These are phyloP conservation scores for Cladorhizidae sp. DNA, from an alignment of 37 sponge, comb jelly and placozoan genomes.

Conservation along the genomic window DNA sequence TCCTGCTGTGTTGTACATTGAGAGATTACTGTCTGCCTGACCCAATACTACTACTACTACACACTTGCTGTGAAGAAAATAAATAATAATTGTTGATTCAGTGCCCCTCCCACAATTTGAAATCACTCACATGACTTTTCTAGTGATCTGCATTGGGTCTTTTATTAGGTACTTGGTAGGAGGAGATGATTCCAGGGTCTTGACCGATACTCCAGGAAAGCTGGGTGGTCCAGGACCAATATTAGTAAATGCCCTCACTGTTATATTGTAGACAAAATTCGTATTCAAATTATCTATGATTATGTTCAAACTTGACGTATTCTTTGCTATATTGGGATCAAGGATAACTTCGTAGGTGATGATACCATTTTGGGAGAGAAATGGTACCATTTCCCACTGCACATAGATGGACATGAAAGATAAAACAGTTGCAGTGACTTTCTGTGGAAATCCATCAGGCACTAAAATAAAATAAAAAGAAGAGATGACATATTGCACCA, in stretches of 20 bases:
- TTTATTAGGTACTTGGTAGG: background rate
- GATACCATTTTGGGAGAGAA: conserved; percentile 32
- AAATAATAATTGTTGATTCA: background rate
- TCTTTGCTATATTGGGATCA: background rate
- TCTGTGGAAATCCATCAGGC: background rate
- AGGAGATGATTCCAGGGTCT: background rate
- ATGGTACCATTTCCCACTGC: conserved; percentile 19
- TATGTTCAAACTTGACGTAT: background rate
- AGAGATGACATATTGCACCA: background rate
- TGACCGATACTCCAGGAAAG: background rate
- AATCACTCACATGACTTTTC: conserved; percentile 30
- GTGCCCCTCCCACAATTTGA: too few species aligned
- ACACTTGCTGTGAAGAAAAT: conserved; percentile 29
- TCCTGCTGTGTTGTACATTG: background rate
- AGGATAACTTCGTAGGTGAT: conserved; percentile 16
- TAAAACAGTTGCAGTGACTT: background rate
- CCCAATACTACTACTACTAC: conserved; percentile 42
- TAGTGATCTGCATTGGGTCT: conserved; percentile 13
- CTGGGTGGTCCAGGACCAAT: conserved; percentile 28
- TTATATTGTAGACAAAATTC: conserved; percentile 23
- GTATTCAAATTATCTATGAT: conserved; percentile 1
- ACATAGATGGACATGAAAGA: conserved; percentile 26
- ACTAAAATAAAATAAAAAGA: background rate
- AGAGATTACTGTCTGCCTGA: background rate
- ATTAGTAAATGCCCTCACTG: conserved; percentile 27